Percentiles rank a stretch among this genome's conserved stretches.
Conservation (phyloP, 2,797 vertebrate genomes). For the Characodon lateralis region DNA sequence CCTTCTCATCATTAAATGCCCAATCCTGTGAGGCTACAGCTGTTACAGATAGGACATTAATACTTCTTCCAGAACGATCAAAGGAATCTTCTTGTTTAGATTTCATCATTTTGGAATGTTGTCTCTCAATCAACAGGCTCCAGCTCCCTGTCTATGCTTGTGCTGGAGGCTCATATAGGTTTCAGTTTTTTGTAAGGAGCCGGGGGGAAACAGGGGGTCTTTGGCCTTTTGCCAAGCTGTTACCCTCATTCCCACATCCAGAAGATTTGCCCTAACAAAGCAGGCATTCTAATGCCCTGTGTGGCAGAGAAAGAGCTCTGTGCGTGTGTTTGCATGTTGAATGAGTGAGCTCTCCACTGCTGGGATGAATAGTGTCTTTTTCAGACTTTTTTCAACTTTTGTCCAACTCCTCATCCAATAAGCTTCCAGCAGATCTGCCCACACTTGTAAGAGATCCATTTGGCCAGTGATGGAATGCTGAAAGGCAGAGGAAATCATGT, state of each 20-base stretch:
- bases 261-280: slow-evolving; percentile 52
- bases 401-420: slow-evolving; percentile 26
- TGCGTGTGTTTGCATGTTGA: not conserved
- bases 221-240: slow-evolving; percentile 41
- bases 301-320: slow-evolving; percentile 36
- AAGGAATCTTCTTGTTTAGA: slow-evolving; percentile 20
- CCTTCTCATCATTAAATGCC: slow-evolving; percentile 34
- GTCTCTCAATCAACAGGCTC: not conserved
- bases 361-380: slow-evolving; percentile 61
- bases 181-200: not conserved
- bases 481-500: not conserved
- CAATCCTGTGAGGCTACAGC: not conserved
- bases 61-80: slow-evolving; percentile 9
- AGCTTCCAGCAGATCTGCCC: slow-evolving; percentile 46
- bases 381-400: slow-evolving; percentile 32
- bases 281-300: slow-evolving; percentile 45
- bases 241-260: slow-evolving; percentile 56
- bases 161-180: not conserved
- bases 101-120: not conserved
- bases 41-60: not conserved
- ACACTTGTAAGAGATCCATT: slow-evolving; percentile 56
- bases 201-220: not conserved
- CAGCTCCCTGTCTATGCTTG: slow-evolving; percentile 6
- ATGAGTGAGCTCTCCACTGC: slow-evolving; percentile 28
- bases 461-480: slow-evolving; percentile 35